A percentile compares a stretch with the other conserved stretches of the same genome.
phyloP scores from a whole-genome alignment of 2,113 vertebrate species.

The Tichodroma muraria region DNA sequence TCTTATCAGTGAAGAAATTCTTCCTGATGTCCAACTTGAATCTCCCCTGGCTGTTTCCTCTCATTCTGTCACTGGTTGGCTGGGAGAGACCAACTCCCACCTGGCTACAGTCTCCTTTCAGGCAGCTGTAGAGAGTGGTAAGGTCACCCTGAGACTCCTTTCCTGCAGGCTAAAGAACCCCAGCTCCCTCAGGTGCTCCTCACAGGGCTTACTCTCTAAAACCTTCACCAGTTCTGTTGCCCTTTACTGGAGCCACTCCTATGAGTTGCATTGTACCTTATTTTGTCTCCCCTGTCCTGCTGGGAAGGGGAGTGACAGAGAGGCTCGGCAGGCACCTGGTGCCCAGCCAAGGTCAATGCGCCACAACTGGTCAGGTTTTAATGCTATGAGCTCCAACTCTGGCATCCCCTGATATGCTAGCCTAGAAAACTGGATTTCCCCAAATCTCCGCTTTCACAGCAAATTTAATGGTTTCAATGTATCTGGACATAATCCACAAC shows the following conservation, averaged over 20 bases:
- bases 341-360: neutral
- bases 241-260: neutral
- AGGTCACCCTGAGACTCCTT: neutral
- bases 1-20: neutral
- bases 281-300: neutral
- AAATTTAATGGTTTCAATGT: neutral
- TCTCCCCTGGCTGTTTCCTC: neutral
- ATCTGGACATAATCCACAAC: neutral
- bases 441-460: neutral
- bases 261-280: fast-evolving
- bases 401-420: neutral
- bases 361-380: neutral
- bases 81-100: neutral
- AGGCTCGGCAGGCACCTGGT: neutral
- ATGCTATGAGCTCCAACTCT: neutral
- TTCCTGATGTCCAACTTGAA: neutral
- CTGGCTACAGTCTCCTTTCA: neutral
- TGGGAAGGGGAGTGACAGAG: neutral
- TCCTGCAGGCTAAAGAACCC: neutral
- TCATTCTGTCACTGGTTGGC: neutral
- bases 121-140: neutral
- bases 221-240: neutral
- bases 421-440: neutral
- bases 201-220: neutral
- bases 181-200: neutral